Base-by-base conservation (phyloP, 2,888 invertebrate genomes). In the Sisyra terminalis region DNA sequence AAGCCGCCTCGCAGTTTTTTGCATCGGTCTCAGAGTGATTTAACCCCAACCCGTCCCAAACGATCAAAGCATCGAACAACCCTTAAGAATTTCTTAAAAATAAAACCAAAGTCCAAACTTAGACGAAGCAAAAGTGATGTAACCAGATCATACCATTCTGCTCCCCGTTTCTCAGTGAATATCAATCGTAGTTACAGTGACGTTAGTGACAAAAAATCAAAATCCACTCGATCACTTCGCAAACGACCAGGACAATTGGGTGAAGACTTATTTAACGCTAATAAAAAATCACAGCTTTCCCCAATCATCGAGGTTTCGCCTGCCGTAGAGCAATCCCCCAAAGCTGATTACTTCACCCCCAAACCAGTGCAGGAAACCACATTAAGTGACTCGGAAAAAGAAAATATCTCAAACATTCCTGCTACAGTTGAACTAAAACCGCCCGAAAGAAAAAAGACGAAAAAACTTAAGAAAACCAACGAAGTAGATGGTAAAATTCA, bases 231-330 rank as follows among this genome's bases (percentile, higher is more conserved):
- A 24, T 24, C 24, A 24, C 61, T 68, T 37, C 64, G 73, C 13
- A 75, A 75, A 57, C 63, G 73, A 52, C 65, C 71, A 44, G 72
- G 73, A 38, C 73, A 71, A 56, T 70, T 70, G 49, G 74, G 76
- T 51, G 71, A 72, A 49, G 70, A 70, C 47, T 56, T 67, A 8
- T 69, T 68, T 49, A 67, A 67, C 2, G 59, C 64, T 15, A 61
- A 64, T 49, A 73, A 71, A 49, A 78, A 79, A 54, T 67, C 75
- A 44, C 84, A 81, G 53, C 57, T 86, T 14, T 82, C 83, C 7
- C 85, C 85, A 1, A 85, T 86, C 40, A 83, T 84, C 48, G 85
- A 85, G 61, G 75, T 76, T 47, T 39, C 44, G 4, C 71, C 78
- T 9, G 80, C 75, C 11, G 67, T 76, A 48, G 79, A 79, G 51